Evolutionary conservation across 2,888 invertebrate species (phyloP), one percentile per base, ranked within the genome.

Genomic region (Ochlodes sylvanus): DNA sequence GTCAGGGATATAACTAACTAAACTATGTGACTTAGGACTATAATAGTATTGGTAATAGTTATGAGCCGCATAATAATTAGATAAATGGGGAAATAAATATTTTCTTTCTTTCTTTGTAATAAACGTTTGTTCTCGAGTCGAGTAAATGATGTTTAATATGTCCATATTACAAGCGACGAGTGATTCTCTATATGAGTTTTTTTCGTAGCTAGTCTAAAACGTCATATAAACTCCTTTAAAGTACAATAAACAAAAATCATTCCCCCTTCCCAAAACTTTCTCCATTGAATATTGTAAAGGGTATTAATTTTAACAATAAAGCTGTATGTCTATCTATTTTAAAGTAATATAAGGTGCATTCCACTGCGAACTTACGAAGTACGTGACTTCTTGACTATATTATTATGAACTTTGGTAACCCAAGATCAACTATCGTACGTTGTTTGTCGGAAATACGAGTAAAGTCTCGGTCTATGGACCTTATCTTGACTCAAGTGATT

Each of bases 401-500:
- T n/a, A n/a, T n/a, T n/a, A 14, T 54, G 57, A 38, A 57, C 64
- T 57, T 57, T 19, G 38, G 47, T 57, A 50, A 57, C 64, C 64
- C 38, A 50, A 57, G 57, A 64, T 64, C 56, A 64, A 57, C 64
- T 57, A 50, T 64, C 64, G 47, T 57, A 57, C 57, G 63, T 44
- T 64, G 63, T 64, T 56, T 64, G 56, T 64, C 34, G 57, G 64
- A 64, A 64, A 64, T 57, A 17, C 44, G 15, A 47, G 44, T 17
- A 57, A 57, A 17, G 50, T 64, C 63, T 56, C 47, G 47, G 57
- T 47, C 47, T 56, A 57, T 60, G 60, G 54, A 60, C 66, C 42
- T 66, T 66, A 58, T 66, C 66, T 66, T 60, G 66, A 60, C 58
- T 66, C 52, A 60, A 66, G 66, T 41, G 60, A 58, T 52, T 58